Evolutionary conservation across 35 echinoderm and acorn worm species (phyloP).

Genomic region (Ptychodera flava): DNA sequence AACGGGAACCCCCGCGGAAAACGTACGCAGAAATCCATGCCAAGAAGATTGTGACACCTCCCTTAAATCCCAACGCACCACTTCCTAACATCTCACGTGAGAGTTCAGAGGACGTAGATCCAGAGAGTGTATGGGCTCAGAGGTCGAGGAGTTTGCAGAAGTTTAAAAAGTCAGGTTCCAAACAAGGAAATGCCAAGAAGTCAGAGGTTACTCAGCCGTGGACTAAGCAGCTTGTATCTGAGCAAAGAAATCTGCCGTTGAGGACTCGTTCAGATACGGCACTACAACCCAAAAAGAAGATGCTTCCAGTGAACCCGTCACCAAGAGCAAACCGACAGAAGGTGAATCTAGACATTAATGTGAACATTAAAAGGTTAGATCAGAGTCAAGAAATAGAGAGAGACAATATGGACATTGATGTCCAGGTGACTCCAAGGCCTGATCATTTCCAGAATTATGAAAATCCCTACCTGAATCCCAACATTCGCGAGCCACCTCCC

Average conservation of each 20-base stretch:
- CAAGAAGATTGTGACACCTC: conserved; percentile 18
- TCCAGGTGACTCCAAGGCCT: not conserved
- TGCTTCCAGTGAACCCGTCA: not conserved
- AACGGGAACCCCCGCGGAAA: conserved; percentile 26
- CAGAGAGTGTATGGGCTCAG: conserved; percentile 8
- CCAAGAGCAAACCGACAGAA: not conserved
- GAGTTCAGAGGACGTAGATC: conserved; percentile 40
- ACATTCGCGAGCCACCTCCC: not conserved
- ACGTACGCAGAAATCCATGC: conserved; percentile 24
- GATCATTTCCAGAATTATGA: not conserved
- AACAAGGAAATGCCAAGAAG: not conserved
- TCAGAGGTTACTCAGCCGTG: not conserved
- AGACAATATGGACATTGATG: not conserved
- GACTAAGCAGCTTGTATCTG: not conserved
- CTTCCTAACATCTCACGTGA: conserved; percentile 77
- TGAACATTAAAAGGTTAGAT: not conserved
- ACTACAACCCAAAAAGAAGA: not conserved
- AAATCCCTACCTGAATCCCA: not conserved
- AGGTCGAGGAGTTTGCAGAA: not conserved
- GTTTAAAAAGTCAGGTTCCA: not conserved
- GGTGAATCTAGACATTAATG: not conserved
- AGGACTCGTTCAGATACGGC: not conserved
- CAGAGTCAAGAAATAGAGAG: not conserved
- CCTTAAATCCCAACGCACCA: conserved; percentile 53
- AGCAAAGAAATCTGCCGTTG: not conserved